These are phyloP conservation scores for Lethrus apterus DNA, from an alignment of 1,140 invertebrate species.

Conservation along the genomic window DNA sequence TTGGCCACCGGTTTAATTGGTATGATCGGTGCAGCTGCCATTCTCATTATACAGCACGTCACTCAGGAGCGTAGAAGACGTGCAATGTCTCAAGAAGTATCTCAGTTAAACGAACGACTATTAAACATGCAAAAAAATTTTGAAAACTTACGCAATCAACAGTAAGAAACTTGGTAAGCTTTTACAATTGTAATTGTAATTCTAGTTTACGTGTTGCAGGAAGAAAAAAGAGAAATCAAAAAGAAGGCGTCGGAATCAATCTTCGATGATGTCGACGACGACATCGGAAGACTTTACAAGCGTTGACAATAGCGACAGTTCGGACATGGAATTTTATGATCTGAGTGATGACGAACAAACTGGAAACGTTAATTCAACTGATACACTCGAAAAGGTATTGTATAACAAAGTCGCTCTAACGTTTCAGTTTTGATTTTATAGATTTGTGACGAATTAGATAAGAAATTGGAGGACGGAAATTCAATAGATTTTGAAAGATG, in stretches of 20 bases:
- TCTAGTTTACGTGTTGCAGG: too few relatives aligned
- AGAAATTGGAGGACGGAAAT: constrained; percentile 30
- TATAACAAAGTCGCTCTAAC: too few relatives aligned
- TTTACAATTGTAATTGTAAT: background rate
- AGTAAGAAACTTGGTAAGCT: background rate
- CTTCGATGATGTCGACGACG: constrained; percentile 16
- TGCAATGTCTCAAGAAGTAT: constrained; percentile 45
- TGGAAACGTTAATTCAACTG: background rate
- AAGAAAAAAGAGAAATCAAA: constrained; percentile 5
- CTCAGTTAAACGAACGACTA: constrained; percentile 46
- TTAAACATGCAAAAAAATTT: constrained; percentile 45
- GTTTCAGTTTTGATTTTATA: constrained; percentile 5
- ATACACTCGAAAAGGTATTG: background rate
- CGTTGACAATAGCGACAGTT: constrained; percentile 32
- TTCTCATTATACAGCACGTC: constrained; percentile 56
- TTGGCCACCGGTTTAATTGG: constrained; percentile 53
- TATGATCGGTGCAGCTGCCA: constrained; percentile 52
- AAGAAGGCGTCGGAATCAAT: background rate
- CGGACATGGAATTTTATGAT: constrained; percentile 39
- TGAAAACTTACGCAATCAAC: constrained; percentile 37
- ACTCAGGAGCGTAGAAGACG: constrained; percentile 49
- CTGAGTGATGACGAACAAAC: constrained; percentile 34
- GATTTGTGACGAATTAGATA: constrained; percentile 29
- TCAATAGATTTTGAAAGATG: constrained; percentile 27
- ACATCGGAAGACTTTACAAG: constrained; percentile 30